Base-by-base conservation (phyloP, 2,797 vertebrate genomes). In the Hirundo rustica region DNA sequence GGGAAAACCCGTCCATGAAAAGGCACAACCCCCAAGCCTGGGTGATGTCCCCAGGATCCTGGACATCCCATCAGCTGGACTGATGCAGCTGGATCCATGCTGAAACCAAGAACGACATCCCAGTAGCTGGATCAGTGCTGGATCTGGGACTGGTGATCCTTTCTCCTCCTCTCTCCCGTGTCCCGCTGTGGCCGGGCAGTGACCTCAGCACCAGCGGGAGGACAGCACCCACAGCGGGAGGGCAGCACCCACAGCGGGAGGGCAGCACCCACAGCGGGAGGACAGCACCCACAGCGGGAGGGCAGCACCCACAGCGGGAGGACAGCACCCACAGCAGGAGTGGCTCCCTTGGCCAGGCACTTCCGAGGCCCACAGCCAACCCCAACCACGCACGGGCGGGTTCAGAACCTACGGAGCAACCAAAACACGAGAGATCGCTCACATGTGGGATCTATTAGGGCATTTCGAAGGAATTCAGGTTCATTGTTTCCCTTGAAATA, bases 391-490 rank as follows among this genome's bases (percentile, higher is more conserved):
- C 76, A 1, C 76, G 1, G 44, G 67, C 4, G 2, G 57, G 44
- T 25, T 58, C 16, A 67, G 88, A n/a, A 89, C 91, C 89, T 65
- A 19, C 65, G 4, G 77, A 90, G 78, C 80, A 62, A 82, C 93
- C 89, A 10, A 66, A 58, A 42, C 14, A 29, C 9, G 58, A 72
- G 34, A 65, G 60, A 42, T 53, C 3, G 5, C 55, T n/a, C 42
- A 54, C 95, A 88, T 47, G 74, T 95, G 91, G 92, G 73, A 80
- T 51, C 92, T 51, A 82, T 88, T 45, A 78, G 78, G 94, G 53
- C 91, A 12, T 88, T 40, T 71, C 10, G 74, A 87, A 95, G 82
- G 88, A 74, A 76, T 80, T 67, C 34, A 17, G 72, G 1, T 85
- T 84, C 82, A 42, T 78, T 83, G 95, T 88, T 91, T 64, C 82